Evolutionary conservation across 1,140 invertebrate genomes (phyloP).

Genomic region (Brachionus manjavacas): DNA sequence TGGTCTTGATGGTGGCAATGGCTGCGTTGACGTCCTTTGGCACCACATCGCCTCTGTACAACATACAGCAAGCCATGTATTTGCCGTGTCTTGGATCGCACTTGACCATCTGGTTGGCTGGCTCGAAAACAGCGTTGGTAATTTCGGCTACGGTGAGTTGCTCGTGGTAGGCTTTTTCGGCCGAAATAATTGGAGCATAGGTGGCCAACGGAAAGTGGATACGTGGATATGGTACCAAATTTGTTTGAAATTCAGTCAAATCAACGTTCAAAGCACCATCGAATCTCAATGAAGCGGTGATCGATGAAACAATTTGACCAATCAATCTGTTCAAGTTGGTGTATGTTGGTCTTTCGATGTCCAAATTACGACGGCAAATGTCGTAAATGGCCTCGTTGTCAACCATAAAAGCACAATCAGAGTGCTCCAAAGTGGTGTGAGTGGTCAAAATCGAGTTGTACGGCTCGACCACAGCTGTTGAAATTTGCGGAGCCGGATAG

Average conservation of each 20-base stretch:
- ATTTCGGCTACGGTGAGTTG: slow-evolving; percentile 60
- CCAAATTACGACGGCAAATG: slow-evolving; percentile 67
- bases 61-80: slow-evolving; percentile 69
- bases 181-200: slow-evolving; percentile 52
- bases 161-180: slow-evolving; percentile 56
- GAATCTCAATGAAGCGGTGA: slow-evolving; percentile 66
- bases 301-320: slow-evolving; percentile 66
- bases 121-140: slow-evolving; percentile 64
- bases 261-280: slow-evolving; percentile 77
- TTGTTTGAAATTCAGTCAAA: slow-evolving; percentile 74
- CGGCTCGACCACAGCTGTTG: slow-evolving; percentile 58
- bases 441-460: slow-evolving; percentile 59
- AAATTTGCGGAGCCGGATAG: slow-evolving; percentile 56
- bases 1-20: slow-evolving; percentile 63
- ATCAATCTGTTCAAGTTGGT: slow-evolving; percentile 75
- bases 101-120: slow-evolving; percentile 67
- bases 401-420: slow-evolving; percentile 64
- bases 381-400: slow-evolving; percentile 83
- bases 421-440: slow-evolving; percentile 53
- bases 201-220: slow-evolving; percentile 57
- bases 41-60: slow-evolving; percentile 56
- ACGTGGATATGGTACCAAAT: slow-evolving; percentile 57
- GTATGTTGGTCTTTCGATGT: slow-evolving; percentile 71
- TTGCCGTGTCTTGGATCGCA: slow-evolving; percentile 67
- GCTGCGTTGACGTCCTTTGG: slow-evolving; percentile 75